Conservation (phyloP, 2,797 vertebrate species). For the Acanthis flammea region DNA sequence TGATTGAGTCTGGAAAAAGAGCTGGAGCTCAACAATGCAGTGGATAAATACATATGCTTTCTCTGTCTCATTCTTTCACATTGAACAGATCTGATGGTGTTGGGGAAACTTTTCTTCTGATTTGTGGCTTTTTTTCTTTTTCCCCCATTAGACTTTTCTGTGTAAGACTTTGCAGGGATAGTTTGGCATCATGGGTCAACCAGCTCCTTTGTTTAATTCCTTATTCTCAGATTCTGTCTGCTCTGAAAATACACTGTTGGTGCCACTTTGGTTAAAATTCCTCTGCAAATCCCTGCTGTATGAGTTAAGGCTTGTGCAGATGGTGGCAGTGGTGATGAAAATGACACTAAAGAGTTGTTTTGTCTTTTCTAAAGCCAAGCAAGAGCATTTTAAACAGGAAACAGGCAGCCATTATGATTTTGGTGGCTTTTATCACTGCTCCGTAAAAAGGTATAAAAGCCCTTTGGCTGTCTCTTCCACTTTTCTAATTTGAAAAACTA, state of each 20-base stretch:
- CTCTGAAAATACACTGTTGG: background rate
- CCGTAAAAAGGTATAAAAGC: background rate
- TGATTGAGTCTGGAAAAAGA: constrained; percentile 17
- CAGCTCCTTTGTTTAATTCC: constrained; percentile 10
- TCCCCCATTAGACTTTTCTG: background rate
- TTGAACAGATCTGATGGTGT: background rate
- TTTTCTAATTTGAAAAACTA: background rate
- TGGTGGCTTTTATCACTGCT: background rate
- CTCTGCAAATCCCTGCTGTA: background rate
- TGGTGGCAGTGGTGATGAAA: constrained; percentile 33
- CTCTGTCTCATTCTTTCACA: background rate
- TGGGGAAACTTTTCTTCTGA: background rate
- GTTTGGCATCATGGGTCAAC: background rate
- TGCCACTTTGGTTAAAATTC: background rate
- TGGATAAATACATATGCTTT: background rate
- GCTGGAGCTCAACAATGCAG: background rate
- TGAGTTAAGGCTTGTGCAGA: constrained; percentile 15
- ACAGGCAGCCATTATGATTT: background rate
- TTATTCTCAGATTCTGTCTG: background rate
- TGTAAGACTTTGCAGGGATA: background rate
- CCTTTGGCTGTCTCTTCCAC: background rate
- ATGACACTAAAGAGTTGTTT: constrained; percentile 4
- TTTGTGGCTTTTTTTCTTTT: background rate
- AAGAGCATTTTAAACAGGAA: constrained; percentile 1
- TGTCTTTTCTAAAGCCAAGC: constrained; percentile 18